phyloP scores from a whole-genome alignment of 2,888 invertebrate genomes.

The Synergus itoensis region DNA sequence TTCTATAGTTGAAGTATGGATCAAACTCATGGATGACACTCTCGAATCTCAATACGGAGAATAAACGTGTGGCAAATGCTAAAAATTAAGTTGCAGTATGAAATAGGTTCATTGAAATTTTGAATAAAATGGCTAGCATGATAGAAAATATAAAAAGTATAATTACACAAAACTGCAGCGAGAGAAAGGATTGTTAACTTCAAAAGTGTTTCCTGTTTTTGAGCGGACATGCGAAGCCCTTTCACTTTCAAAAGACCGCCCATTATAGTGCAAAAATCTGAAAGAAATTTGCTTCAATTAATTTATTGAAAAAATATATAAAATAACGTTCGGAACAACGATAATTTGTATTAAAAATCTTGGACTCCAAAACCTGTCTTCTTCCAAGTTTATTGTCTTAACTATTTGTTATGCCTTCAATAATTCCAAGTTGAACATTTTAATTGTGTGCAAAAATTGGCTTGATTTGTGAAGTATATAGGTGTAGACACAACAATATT shows the following conservation, averaged over 20 bases:
- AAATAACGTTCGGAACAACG: neutral
- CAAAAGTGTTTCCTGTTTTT: slow-evolving; percentile 90
- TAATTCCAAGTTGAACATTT: neutral
- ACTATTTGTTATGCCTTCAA: neutral
- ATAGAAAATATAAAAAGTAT: slow-evolving; percentile 45
- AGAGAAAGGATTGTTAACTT: slow-evolving; percentile 93
- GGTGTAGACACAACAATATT: neutral
- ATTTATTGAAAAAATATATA: neutral
- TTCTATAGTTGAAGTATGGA: slow-evolving; percentile 98
- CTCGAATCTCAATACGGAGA: slow-evolving; percentile 96
- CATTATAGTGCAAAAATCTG: slow-evolving; percentile 62
- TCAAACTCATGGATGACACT: slow-evolving; percentile 99
- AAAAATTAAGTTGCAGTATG: slow-evolving; percentile 69
- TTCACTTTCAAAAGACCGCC: slow-evolving; percentile 73
- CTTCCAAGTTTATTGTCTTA: neutral
- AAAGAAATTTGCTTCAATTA: slow-evolving; percentile 20
- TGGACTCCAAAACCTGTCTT: neutral
- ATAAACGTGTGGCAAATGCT: slow-evolving; percentile 96
- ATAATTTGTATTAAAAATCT: neutral
- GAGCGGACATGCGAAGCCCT: slow-evolving; percentile 80
- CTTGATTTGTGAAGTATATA: neutral
- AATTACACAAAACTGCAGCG: slow-evolving; percentile 96
- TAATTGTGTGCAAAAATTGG: neutral
- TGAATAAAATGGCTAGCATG: slow-evolving; percentile 1
- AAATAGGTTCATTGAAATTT: slow-evolving; percentile 17